Evolutionary conservation across 2,888 invertebrate genomes (phyloP), one percentile per base, ranked within the genome.

Genomic region (Rhagophthalmus giganteus): DNA sequence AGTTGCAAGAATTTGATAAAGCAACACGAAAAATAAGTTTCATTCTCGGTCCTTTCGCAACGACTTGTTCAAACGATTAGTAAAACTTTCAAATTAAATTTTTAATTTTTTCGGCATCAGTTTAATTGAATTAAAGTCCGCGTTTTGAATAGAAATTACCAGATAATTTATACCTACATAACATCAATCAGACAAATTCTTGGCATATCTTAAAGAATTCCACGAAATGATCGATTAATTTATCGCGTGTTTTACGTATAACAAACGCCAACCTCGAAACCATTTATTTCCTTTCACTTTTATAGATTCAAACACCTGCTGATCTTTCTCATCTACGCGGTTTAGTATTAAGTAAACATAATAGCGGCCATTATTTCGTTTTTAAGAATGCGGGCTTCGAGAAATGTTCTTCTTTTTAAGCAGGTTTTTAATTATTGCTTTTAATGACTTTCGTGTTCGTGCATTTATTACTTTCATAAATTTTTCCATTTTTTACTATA

Each of bases 381-480:
- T 7, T 7, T n/a, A n/a, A n/a, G n/a, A n/a, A n/a, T n/a, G n/a
- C n/a, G n/a, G n/a, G n/a, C n/a, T n/a, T n/a, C 50, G 34, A 37
- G 33, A 44, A 42, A 50, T 44, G 50, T 50, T 40, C 32, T 32
- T 44, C 30, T 50, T 42, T 50, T 50, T 50, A n/a, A n/a, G 50
- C 50, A 44, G 42, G 37, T 35, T 44, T 50, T 49, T 50, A 50
- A 50, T 50, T 32, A 50, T 50, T 50, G 42, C n/a, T 50, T 50
- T 50, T 50, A 50, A 50, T 50, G 50, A 50, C 44, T 50, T 50
- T 50, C 50, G 50, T 50, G 50, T 38, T 37, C 31, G 25, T 37
- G 49, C 35, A 38, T 38, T n/a, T n/a, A n/a, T n/a, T n/a, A n/a
- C n/a, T n/a, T n/a, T n/a, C n/a, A n/a, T n/a, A n/a, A n/a, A n/a